A percentile compares a stretch with the other conserved stretches of the same genome.
phyloP scores from a whole-genome alignment of 2,888 invertebrate genomes.

The Sepioteuthis lessoniana region DNA sequence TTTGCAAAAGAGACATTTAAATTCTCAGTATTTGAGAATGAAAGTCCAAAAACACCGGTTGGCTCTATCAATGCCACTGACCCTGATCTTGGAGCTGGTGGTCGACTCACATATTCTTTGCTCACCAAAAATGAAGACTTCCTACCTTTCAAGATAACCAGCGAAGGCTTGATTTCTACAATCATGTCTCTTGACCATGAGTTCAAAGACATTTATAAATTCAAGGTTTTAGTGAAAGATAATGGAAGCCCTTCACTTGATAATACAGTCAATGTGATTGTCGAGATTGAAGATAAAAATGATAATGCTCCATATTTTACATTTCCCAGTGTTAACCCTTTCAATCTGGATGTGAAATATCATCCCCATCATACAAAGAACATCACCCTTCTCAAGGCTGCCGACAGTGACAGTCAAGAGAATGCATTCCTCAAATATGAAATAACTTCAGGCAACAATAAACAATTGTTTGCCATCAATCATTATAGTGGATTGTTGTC shows the following conservation, averaged over 20 bases:
- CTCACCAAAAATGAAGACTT: slow-evolving; percentile 15
- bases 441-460: slow-evolving; percentile 11
- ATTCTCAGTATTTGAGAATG: neutral
- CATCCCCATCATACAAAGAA: slow-evolving; percentile 12
- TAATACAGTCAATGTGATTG: slow-evolving; percentile 12
- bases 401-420: slow-evolving; percentile 33
- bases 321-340: neutral
- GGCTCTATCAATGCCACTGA: slow-evolving; percentile 23
- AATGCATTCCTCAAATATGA: slow-evolving; percentile 33
- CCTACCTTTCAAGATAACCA: slow-evolving; percentile 33
- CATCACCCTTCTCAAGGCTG: neutral
- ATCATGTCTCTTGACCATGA: slow-evolving; percentile 10
- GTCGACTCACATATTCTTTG: neutral
- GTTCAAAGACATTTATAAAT: slow-evolving; percentile 33
- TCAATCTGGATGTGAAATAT: slow-evolving; percentile 21
- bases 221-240: slow-evolving; percentile 33
- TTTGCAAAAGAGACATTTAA: neutral
- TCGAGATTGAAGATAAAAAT: slow-evolving; percentile 10
- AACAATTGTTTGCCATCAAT: slow-evolving; percentile 33
- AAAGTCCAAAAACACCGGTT: neutral
- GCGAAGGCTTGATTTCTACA: slow-evolving; percentile 10
- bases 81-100: slow-evolving; percentile 9
- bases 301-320: slow-evolving; percentile 1
- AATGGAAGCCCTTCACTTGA: slow-evolving; percentile 21
- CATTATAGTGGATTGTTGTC: neutral